Evolutionary conservation across 2,113 vertebrate genomes (phyloP).

Genomic region (Carettochelys insculpta): DNA sequence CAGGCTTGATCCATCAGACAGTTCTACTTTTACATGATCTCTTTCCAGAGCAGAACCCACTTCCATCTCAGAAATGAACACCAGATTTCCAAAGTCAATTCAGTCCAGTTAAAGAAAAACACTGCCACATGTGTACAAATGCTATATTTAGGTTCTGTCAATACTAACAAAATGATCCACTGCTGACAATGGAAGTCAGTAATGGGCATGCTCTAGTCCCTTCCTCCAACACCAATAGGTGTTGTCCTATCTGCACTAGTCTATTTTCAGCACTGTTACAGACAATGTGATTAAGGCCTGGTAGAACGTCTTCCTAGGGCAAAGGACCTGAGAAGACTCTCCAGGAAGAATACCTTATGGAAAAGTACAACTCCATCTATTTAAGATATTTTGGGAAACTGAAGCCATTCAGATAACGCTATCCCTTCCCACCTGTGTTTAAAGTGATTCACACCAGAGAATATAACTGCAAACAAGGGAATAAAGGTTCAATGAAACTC

Average conservation of each 20-base stretch:
- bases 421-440: too few species aligned
- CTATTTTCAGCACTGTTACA: neutral
- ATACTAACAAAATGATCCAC: neutral
- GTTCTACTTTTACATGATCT: neutral
- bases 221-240: neutral
- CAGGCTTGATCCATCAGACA: neutral
- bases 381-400: neutral
- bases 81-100: constrained; percentile 26
- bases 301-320: neutral
- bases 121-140: neutral
- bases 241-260: neutral
- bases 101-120: neutral
- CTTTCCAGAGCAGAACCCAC: constrained; percentile 8
- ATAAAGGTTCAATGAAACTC: neutral
- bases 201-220: neutral
- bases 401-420: neutral
- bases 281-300: neutral
- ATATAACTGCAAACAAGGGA: neutral
- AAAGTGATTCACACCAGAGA: neutral
- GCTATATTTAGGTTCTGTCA: neutral
- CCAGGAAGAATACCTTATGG: neutral
- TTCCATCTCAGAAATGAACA: neutral
- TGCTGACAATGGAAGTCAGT: neutral
- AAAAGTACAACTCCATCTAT: neutral
- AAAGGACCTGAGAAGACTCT: neutral